Base-by-base conservation (phyloP, 2,797 vertebrate genomes). In the Hydrophis major region DNA sequence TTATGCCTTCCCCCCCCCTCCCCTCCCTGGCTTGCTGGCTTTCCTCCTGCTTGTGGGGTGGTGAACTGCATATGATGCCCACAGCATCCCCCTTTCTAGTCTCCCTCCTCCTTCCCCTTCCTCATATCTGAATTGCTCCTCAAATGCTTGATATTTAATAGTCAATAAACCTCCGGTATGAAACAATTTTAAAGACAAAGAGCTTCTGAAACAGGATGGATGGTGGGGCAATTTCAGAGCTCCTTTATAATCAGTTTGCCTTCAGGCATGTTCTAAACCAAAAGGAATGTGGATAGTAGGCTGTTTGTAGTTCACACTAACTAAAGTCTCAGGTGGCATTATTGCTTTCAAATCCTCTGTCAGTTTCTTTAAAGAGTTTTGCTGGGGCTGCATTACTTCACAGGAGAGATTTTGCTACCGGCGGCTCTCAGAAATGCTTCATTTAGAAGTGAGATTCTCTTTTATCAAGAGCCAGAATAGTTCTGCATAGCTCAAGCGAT, bases 291-390 rank as follows among this genome's bases (percentile, higher is more conserved):
- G 32, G 61, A 69, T 90, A 93, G 94, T 78, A 89, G 92, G 94
- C 92, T 3, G 0, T n/a, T 61, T 94, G 28, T 93, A 89, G 94
- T 94, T 94, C 94, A 94, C 83, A 87, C 92, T 69, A 95, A 91
- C 78, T 59, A 86, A 93, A 93, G 37, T 37, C 61, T 92, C 89
- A 18, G 57, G 89, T 66, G 93, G 57, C 91, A 27, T 91, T 94
- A 88, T 63, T 94, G 93, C 90, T 89, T 94, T 91, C 88, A 94
- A 83, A 78, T 94, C 90, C 4, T 94, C 88, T 90, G 63, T 88
- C 89, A 95, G 56, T 92, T 95, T 94, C 93, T 92, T 78, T 92
- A 88, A 95, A 89, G 95, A 94, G 93, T 94, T 94, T 90, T 37
- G 88, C 87, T 74, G 1, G 5, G 20, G 92, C 7, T 47, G 25